Evolutionary conservation across 2,888 invertebrate genomes (phyloP).

Genomic region (Willowsia nigromaculata): DNA sequence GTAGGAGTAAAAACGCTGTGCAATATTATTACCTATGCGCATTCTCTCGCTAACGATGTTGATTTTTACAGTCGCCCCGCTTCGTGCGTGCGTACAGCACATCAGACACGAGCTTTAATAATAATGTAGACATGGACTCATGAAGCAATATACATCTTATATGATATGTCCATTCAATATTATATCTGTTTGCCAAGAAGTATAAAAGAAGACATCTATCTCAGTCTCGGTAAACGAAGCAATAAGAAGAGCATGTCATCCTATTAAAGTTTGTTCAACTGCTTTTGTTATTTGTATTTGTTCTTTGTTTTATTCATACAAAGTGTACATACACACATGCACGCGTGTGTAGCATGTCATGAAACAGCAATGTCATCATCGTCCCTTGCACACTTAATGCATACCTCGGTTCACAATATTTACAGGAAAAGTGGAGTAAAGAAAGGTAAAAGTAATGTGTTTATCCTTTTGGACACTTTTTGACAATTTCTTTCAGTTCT

Average conservation of each 20-base stretch:
- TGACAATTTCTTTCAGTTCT: not conserved
- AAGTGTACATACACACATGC: conserved; percentile 14
- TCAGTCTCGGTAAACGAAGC: conserved; percentile 35
- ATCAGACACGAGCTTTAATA: conserved; percentile 51
- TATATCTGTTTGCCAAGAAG: not conserved
- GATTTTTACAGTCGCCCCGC: conserved; percentile 50
- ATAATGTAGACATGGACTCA: conserved; percentile 1
- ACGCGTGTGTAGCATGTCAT: not conserved
- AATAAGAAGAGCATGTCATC: conserved; percentile 66
- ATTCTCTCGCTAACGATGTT: conserved; percentile 60
- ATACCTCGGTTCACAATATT: not conserved
- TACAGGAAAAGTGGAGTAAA: conserved; percentile 1
- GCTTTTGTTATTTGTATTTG: conserved; percentile 61
- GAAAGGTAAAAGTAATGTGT: conserved; percentile 44
- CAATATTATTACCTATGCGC: conserved; percentile 20
- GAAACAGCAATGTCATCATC: not conserved
- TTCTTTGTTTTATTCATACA: conserved; percentile 50
- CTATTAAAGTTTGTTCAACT: conserved; percentile 71
- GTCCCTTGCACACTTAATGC: too few species aligned
- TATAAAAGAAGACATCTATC: not conserved
- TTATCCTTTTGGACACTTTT: conserved; percentile 43
- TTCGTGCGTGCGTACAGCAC: conserved; percentile 57
- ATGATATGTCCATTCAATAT: too few species aligned
- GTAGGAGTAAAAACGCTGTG: not conserved
- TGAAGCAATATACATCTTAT: not conserved